Evolutionary conservation across 2,888 invertebrate species (phyloP).

Genomic region (Erpobdella octoculata): DNA sequence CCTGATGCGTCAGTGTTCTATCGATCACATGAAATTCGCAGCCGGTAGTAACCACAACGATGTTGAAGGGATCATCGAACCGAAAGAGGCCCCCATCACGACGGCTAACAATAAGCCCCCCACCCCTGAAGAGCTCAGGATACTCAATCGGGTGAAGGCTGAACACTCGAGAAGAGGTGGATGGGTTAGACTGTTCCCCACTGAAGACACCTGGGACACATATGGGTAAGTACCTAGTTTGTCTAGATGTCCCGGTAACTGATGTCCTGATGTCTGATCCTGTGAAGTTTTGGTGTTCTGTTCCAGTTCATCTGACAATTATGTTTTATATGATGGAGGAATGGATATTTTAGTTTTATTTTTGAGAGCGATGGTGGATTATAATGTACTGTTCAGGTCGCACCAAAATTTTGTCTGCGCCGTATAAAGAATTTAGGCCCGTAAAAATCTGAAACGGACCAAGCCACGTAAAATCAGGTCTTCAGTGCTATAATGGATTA

Average conservation of each 20-base stretch:
- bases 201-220: constrained; percentile 70
- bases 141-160: constrained; percentile 66
- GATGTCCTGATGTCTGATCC: too few relatives aligned
- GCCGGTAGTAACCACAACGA: neutral
- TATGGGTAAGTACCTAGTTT: constrained; percentile 44
- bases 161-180: constrained; percentile 78
- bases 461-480: neutral
- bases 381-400: neutral
- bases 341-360: too few relatives aligned
- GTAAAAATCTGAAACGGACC: too few relatives aligned
- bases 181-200: constrained; percentile 82
- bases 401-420: neutral
- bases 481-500: neutral
- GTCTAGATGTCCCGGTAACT: neutral
- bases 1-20: neutral
- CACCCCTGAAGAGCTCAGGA: constrained; percentile 69
- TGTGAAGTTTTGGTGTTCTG: too few relatives aligned
- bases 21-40: neutral
- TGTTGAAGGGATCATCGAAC: neutral
- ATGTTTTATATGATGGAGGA: too few relatives aligned
- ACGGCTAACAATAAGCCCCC: constrained; percentile 46
- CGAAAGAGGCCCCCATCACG: neutral
- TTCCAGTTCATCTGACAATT: too few relatives aligned
- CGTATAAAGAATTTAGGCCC: neutral
- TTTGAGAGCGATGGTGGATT: neutral